A percentile compares a stretch with the other conserved stretches of the same genome.
Conservation (phyloP, 1,140 invertebrate species). For the Ganaspis sp. region DNA sequence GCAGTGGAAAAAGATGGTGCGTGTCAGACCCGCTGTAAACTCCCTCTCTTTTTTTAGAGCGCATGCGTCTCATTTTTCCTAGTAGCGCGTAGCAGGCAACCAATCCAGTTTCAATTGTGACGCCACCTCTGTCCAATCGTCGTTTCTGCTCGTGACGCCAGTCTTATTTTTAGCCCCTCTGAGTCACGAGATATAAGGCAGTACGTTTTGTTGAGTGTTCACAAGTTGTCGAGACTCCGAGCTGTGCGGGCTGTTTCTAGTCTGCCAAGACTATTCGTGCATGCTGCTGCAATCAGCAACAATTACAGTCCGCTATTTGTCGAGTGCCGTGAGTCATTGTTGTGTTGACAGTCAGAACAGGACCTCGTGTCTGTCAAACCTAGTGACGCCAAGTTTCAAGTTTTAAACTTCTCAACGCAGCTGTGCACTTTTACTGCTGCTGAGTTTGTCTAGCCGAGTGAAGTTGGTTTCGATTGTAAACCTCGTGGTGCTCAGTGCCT, state of each 20-base stretch:
- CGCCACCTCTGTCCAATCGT: constrained; percentile 69
- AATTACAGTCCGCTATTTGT: neutral
- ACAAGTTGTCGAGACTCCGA: constrained; percentile 68
- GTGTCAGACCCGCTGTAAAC: constrained; percentile 46
- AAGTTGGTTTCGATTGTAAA: neutral
- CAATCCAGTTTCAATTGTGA: constrained; percentile 57
- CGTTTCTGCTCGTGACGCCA: constrained; percentile 64
- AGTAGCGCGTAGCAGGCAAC: constrained; percentile 53
- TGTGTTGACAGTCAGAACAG: constrained; percentile 41
- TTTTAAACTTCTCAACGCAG: neutral
- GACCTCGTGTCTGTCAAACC: constrained; percentile 24
- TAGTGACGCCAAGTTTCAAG: neutral
- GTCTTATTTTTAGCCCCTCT: constrained; percentile 70
- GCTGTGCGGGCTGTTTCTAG: constrained; percentile 46
- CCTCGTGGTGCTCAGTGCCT: constrained; percentile 10
- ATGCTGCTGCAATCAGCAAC: neutral
- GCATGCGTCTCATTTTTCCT: constrained; percentile 56
- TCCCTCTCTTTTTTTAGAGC: constrained; percentile 50
- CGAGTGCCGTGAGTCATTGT: constrained; percentile 48
- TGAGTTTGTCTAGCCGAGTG: neutral
- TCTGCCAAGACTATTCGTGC: neutral
- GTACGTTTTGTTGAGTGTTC: constrained; percentile 69
- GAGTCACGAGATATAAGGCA: constrained; percentile 77
- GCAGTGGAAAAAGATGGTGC: neutral
- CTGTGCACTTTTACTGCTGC: neutral